Percentiles rank a stretch among this genome's conserved stretches.
Conservation (phyloP, 1,140 invertebrate genomes). For the Hyposmocoma kahamanoa region DNA sequence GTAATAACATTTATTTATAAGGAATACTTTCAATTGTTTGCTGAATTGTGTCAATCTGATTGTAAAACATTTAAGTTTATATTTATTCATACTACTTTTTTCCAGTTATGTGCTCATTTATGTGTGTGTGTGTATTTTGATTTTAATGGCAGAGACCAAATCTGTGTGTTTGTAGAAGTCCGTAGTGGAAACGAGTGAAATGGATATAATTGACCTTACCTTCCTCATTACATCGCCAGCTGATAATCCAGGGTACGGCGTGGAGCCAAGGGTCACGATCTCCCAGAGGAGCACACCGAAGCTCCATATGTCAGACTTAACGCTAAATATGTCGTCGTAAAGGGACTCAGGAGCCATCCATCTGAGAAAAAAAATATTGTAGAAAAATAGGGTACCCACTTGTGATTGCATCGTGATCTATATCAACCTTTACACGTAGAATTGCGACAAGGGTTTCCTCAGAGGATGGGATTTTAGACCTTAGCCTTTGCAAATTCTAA, state of each 20-base stretch:
- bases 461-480: neutral
- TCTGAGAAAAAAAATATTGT: slow-evolving; percentile 54
- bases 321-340: slow-evolving; percentile 92
- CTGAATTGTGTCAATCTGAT: too few species aligned
- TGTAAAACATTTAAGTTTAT: too few species aligned
- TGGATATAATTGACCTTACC: too few species aligned
- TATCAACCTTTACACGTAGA: neutral
- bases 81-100: too few species aligned
- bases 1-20: too few species aligned
- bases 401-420: neutral
- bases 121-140: too few species aligned
- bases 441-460: neutral
- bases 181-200: too few species aligned
- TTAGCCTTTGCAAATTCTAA: too few species aligned
- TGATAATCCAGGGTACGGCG: slow-evolving; percentile 90
- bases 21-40: too few species aligned
- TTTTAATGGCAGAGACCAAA: too few species aligned
- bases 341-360: slow-evolving; percentile 97
- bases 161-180: too few species aligned
- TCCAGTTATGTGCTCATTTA: too few species aligned
- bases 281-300: slow-evolving; percentile 96
- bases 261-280: slow-evolving; percentile 92
- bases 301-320: slow-evolving; percentile 95
- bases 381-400: neutral
- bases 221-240: slow-evolving; percentile 88